Conservation (phyloP, 2,113 vertebrate genomes). For the Spizaetus ornatus region DNA sequence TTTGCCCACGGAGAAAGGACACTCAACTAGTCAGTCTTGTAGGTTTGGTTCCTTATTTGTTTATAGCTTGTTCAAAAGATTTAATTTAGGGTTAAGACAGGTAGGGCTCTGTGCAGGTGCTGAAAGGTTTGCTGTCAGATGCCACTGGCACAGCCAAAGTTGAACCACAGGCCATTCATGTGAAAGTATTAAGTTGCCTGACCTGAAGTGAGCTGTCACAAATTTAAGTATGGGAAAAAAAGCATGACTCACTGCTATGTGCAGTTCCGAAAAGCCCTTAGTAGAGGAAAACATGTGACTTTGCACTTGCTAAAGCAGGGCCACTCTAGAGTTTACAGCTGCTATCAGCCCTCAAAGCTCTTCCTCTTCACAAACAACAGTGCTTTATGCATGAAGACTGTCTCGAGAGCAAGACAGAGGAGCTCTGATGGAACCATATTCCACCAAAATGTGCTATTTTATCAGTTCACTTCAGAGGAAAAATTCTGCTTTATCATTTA, state of each 20-base stretch:
- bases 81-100: background rate
- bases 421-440: conserved; percentile 49
- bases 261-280: conserved; percentile 35
- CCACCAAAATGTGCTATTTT: conserved; percentile 38
- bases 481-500: conserved; percentile 40
- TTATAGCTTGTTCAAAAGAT: background rate
- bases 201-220: conserved; percentile 34
- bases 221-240: conserved; percentile 41
- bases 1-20: background rate
- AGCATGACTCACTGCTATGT: conserved; percentile 32
- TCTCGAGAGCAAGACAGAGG: conserved; percentile 63
- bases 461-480: conserved; percentile 53
- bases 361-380: conserved; percentile 66
- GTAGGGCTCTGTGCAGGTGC: background rate
- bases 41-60: background rate
- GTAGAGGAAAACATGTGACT: conserved; percentile 62
- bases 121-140: background rate
- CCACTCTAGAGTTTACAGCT: conserved; percentile 64
- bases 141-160: background rate
- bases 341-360: conserved; percentile 43
- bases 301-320: conserved; percentile 56
- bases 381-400: conserved; percentile 63
- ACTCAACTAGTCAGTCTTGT: background rate
- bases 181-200: background rate
- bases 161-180: background rate